Base-by-base conservation (phyloP, 2,888 invertebrate genomes). In the Phoenoteleia sp. region DNA sequence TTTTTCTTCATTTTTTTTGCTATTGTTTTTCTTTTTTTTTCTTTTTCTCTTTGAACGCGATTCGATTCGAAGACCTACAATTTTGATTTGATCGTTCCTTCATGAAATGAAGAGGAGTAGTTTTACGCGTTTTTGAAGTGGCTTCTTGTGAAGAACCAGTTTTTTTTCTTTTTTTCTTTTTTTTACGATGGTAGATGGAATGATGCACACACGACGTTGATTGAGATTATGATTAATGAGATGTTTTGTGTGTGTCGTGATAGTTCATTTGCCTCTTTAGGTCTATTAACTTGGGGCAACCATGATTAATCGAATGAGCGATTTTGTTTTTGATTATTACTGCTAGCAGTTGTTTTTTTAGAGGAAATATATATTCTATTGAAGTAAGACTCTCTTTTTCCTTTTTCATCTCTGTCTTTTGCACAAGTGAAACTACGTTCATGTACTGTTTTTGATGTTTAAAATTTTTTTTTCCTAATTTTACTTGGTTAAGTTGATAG, bases 311-410 rank as follows among this genome's bases (percentile, higher is more conserved):
- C 15, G 17, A 75, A 29, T 64, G 42, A 29, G 29, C 15, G 27
- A 29, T 42, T 67, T 77, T 58, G 54, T 60, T 77, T 58, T 60
- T 33, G 47, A 58, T 66, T 77, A 49, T 60, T 19, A 47, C 47
- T 49, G 21, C n/a, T 17, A 27, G 29, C 36, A 49, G 23, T 75
- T 66, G 54, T 60, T 66, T 56, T 66, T 54, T 66, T 56, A 45
- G 17, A 33, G n/a, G 64, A 86, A 84, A 84, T 86, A 79, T 83
- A 86, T 58, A 64, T n/a, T n/a, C 7, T 77, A 81, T 84, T 83
- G 72, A 77, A 64, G 60, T 64, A 82, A 76, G 58, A 71, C 13
- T 62, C 75, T 49, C 33, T 84, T 72, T 75, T 66, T 67, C 75
- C 62, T 11, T 81, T 81, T 64, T n/a, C n/a, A n/a, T n/a, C n/a